A percentile compares a stretch with the other conserved stretches of the same genome.
Evolutionary conservation across 1,140 invertebrate species (phyloP).

Genomic region (Ceratina australensis): DNA sequence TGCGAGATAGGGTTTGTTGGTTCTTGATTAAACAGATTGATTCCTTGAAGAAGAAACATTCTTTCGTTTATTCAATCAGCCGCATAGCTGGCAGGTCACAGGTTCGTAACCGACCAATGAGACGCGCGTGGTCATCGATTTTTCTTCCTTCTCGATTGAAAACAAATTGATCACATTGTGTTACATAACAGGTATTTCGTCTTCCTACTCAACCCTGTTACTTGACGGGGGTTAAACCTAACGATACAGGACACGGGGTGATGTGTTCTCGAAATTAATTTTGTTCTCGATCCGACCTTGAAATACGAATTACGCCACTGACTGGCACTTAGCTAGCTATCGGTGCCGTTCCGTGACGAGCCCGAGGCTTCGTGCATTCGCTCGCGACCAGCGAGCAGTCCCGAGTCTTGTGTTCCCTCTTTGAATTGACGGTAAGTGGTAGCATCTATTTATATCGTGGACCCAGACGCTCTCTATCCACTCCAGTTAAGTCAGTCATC

Average conservation of each 20-base stretch:
- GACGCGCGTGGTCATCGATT: neutral
- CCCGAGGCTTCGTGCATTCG: constrained; percentile 34
- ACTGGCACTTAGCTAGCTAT: constrained; percentile 40
- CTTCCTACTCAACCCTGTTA: neutral
- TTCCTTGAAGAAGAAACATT: neutral
- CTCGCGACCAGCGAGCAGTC: constrained; percentile 23
- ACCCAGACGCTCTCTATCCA: constrained; percentile 60
- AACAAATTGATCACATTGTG: neutral
- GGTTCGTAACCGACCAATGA: neutral
- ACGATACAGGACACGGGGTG: neutral
- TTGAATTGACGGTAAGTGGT: constrained; percentile 65
- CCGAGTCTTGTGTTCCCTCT: constrained; percentile 48
- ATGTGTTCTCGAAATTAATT: constrained; percentile 2
- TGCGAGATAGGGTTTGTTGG: neutral
- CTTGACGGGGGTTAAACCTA: neutral
- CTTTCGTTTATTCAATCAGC: neutral
- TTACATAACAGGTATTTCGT: neutral
- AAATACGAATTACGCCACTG: constrained; percentile 35
- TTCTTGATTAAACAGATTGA: neutral
- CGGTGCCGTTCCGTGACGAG: constrained; percentile 41
- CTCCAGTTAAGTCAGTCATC: constrained; percentile 71
- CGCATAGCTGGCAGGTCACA: no score
- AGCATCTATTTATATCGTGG: constrained; percentile 70
- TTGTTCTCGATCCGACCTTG: constrained; percentile 21
- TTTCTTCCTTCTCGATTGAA: neutral